These are phyloP conservation scores for Keiferia lycopersicella DNA, from an alignment of 2,888 invertebrate genomes.

Conservation along the genomic window DNA sequence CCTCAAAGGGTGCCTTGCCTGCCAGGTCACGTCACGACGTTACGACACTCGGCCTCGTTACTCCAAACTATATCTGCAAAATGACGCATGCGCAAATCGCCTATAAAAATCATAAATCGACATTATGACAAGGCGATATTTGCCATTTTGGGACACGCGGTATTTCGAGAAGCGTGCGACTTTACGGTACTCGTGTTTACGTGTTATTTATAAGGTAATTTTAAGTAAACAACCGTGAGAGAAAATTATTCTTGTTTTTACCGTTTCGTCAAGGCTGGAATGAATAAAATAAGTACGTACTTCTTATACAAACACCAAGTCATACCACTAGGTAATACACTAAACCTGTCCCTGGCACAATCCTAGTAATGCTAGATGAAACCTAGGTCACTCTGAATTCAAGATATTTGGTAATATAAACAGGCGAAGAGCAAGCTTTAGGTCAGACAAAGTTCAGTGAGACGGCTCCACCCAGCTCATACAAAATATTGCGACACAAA, in stretches of 20 bases:
- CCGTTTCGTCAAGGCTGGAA: not conserved
- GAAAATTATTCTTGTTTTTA: not conserved
- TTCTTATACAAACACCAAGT: not conserved
- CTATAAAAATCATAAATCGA: slow-evolving; percentile 30
- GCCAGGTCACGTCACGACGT: slow-evolving; percentile 56
- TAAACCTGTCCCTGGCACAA: not conserved
- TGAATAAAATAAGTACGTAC: not conserved
- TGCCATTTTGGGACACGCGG: slow-evolving; percentile 19
- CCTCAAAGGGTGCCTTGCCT: slow-evolving; percentile 47
- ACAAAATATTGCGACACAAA: slow-evolving; percentile 4
- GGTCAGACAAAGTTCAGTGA: slow-evolving; percentile 30
- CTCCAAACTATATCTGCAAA: slow-evolving; percentile 20
- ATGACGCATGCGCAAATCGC: slow-evolving; percentile 25
- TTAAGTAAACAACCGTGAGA: slow-evolving; percentile 12
- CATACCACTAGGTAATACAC: not conserved
- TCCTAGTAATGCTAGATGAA: not conserved
- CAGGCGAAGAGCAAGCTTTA: slow-evolving; percentile 28
- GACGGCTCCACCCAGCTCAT: slow-evolving; percentile 17
- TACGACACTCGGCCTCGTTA: slow-evolving; percentile 49
- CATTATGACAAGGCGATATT: slow-evolving; percentile 23
- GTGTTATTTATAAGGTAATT: slow-evolving; percentile 12
- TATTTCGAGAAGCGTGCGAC: slow-evolving; percentile 20
- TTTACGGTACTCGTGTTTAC: slow-evolving; percentile 1
- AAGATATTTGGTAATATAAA: slow-evolving; percentile 21
- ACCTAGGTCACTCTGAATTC: slow-evolving; percentile 6